Conservation (phyloP, 2,113 vertebrate species). For the Chaetodon trifascialis region DNA sequence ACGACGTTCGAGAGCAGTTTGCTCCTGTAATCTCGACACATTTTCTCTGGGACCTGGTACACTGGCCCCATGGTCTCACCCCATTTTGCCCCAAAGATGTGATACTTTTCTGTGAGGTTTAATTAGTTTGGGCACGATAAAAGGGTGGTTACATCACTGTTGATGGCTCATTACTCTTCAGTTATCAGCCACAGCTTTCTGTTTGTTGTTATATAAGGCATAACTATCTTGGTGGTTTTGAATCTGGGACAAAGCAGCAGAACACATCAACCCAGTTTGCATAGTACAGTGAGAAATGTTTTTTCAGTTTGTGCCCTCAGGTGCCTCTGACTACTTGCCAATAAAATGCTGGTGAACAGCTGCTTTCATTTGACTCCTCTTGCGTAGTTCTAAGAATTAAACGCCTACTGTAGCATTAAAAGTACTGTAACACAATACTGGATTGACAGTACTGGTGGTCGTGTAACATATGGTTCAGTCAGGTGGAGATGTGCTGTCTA, state of each 20-base stretch:
- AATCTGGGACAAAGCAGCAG: neutral
- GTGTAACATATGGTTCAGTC: constrained; percentile 18
- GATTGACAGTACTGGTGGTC: neutral
- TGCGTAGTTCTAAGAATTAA: neutral
- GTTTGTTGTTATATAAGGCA: constrained; percentile 63
- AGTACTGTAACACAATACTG: neutral
- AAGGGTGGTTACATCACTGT: constrained; percentile 68
- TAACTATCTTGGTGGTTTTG: neutral
- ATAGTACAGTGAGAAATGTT: neutral
- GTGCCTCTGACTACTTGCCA: neutral
- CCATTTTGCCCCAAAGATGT: constrained; percentile 29
- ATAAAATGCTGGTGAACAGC: neutral
- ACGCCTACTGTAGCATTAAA: neutral
- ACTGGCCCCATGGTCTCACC: constrained; percentile 21
- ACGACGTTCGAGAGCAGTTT: too few relatives aligned
- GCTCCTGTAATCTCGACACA: constrained; percentile 15
- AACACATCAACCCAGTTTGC: neutral
- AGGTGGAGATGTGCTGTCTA: constrained; percentile 31
- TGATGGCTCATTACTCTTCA: constrained; percentile 70
- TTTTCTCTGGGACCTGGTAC: constrained; percentile 21
- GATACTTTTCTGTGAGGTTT: constrained; percentile 40
- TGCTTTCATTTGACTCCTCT: too few relatives aligned
- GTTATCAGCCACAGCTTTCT: constrained; percentile 45
- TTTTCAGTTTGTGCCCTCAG: neutral
- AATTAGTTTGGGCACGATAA: constrained; percentile 62